Conservation (phyloP, 2,797 vertebrate species). For the Centropyge bicolor region DNA sequence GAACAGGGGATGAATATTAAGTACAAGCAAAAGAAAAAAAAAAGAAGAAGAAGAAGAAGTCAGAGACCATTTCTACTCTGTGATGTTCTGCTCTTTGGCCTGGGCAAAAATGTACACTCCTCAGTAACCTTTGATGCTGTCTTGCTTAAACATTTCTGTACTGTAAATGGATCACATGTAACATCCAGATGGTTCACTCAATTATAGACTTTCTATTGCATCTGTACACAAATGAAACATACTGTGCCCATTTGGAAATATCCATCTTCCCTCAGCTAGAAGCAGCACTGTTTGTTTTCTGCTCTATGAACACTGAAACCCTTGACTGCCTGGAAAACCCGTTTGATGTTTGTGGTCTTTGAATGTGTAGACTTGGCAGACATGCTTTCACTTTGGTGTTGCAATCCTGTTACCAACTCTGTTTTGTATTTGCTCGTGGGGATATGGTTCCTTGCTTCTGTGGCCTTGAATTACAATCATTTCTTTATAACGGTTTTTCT, state of each 20-base stretch:
- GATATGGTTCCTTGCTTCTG: constrained; percentile 81
- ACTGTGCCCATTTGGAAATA: constrained; percentile 54
- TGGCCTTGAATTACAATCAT: constrained; percentile 83
- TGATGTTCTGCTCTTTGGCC: constrained; percentile 63
- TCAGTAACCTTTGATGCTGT: constrained; percentile 57
- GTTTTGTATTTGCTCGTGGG: constrained; percentile 81
- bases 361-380: constrained; percentile 80
- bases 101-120: constrained; percentile 31
- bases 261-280: constrained; percentile 58
- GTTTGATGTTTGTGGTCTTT: constrained; percentile 82
- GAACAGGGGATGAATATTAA: constrained; percentile 62
- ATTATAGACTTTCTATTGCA: constrained; percentile 41
- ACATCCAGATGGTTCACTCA: constrained; percentile 41
- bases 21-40: neutral
- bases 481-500: constrained; percentile 70
- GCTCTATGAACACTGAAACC: constrained; percentile 70
- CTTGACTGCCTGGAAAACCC: constrained; percentile 73
- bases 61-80: constrained; percentile 65
- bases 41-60: constrained; percentile 11
- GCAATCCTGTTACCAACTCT: constrained; percentile 81
- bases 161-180: constrained; percentile 63
- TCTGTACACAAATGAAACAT: constrained; percentile 45
- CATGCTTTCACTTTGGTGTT: constrained; percentile 80
- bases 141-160: constrained; percentile 57
- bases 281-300: constrained; percentile 65